These are phyloP conservation scores for Sphinx pinastri DNA, from an alignment of 2,888 invertebrate species.

Conservation along the genomic window DNA sequence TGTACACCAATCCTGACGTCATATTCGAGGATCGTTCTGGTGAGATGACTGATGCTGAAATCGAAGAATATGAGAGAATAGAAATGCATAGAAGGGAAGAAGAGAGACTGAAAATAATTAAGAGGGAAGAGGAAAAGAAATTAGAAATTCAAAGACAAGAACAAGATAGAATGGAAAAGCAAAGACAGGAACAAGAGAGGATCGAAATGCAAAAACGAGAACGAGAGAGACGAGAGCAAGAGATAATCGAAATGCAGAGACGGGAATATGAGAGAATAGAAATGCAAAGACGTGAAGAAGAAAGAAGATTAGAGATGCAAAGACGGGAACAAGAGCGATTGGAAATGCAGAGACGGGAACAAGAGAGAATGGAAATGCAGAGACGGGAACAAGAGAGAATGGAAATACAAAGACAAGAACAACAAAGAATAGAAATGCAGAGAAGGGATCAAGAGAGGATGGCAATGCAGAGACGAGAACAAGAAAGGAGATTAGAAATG, in stretches of 20 bases:
- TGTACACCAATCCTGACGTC: slow-evolving; percentile 71
- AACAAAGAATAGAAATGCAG: neutral
- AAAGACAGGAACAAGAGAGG: neutral
- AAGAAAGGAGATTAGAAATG: slow-evolving; percentile 27
- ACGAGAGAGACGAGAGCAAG: neutral
- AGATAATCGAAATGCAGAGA: neutral
- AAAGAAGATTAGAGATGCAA: neutral
- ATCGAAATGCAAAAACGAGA: neutral
- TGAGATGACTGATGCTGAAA: slow-evolving; percentile 54
- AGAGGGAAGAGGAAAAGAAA: neutral
- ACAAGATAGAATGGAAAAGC: neutral
- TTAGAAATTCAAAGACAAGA: neutral
- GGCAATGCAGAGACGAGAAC: slow-evolving; percentile 36
- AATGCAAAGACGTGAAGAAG: neutral
- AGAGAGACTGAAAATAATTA: neutral
- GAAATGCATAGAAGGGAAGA: neutral
- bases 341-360: neutral
- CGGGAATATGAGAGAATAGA: neutral
- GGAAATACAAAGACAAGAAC: neutral
- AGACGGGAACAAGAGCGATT: neutral
- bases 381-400: neutral
- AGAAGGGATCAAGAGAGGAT: slow-evolving; percentile 45
- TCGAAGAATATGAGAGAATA: neutral
- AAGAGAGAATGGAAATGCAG: neutral
- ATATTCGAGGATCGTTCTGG: slow-evolving; percentile 60